phyloP scores from a whole-genome alignment of 2,888 invertebrate genomes.

The Cephus sareptanus region DNA sequence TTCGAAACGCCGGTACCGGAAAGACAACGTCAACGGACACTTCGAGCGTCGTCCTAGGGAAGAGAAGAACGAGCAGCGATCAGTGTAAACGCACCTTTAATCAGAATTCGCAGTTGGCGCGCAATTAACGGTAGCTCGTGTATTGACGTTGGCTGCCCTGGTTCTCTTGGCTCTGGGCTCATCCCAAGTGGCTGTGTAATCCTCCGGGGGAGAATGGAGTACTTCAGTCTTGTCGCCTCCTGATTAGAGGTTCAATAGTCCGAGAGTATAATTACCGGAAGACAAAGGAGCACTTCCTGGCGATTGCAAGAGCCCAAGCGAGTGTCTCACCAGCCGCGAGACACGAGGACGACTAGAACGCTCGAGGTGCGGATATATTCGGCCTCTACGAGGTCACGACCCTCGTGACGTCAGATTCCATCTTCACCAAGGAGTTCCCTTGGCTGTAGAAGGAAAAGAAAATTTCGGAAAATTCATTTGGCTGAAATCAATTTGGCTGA shows the following conservation, averaged over 20 bases:
- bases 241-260: slow-evolving; percentile 24
- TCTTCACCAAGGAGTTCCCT: neutral
- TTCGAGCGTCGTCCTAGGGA: fast-evolving
- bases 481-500: neutral
- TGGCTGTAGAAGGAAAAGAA: neutral
- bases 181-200: slow-evolving; percentile 18
- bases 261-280: slow-evolving; percentile 21
- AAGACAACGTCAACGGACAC: no score
- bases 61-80: neutral
- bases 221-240: slow-evolving; percentile 10
- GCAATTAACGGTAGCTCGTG: slow-evolving; percentile 14
- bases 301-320: neutral
- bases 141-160: neutral
- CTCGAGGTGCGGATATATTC: neutral
- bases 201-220: slow-evolving; percentile 6
- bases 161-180: neutral
- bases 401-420: neutral
- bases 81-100: slow-evolving; percentile 2
- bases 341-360: neutral
- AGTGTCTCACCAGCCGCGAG: neutral
- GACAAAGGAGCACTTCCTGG: slow-evolving; percentile 12
- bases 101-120: slow-evolving; percentile 7
- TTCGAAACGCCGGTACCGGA: no score
- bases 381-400: neutral
- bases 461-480: neutral